Conservation (phyloP, 2,888 invertebrate genomes). For the Hirtodrosophila alboralis region DNA sequence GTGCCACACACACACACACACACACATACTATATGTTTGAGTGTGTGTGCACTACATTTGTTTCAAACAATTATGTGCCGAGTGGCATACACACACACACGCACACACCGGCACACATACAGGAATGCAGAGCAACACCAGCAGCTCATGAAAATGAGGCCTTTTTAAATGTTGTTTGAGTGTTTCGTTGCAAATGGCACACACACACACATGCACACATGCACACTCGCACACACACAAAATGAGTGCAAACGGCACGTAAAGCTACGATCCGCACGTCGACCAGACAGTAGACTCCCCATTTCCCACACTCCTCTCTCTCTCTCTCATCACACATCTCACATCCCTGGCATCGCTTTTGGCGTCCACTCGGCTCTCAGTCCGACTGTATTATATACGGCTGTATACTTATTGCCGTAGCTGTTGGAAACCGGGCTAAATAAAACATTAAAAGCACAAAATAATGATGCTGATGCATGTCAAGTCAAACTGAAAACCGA, state of each 20-base stretch:
- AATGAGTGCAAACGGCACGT: conserved; percentile 65
- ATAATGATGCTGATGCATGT: conserved; percentile 77
- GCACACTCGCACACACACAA: conserved; percentile 15
- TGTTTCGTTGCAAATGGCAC: conserved; percentile 69
- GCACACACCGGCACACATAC: background rate
- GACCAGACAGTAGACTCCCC: conserved; percentile 48
- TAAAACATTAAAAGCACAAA: conserved; percentile 77
- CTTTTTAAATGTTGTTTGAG: conserved; percentile 76
- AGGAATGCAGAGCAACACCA: conserved; percentile 20
- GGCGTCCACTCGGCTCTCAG: conserved; percentile 34
- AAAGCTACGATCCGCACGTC: conserved; percentile 44
- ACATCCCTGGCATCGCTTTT: conserved; percentile 11
- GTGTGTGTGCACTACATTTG: conserved; percentile 69
- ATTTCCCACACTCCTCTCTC: background rate
- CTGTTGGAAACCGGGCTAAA: conserved; percentile 70
- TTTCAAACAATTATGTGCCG: conserved; percentile 75
- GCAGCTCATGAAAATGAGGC: conserved; percentile 71
- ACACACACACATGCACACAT: conserved; percentile 17
- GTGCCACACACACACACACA: conserved; percentile 10
- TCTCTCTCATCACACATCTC: background rate
- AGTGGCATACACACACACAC: conserved; percentile 44
- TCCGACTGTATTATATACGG: conserved; percentile 6
- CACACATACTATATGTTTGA: conserved; percentile 13
- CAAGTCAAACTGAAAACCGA: conserved; percentile 74
- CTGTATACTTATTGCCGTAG: conserved; percentile 50